Conservation (phyloP, 2,113 vertebrate genomes). For the Dasypus novemcinctus region DNA sequence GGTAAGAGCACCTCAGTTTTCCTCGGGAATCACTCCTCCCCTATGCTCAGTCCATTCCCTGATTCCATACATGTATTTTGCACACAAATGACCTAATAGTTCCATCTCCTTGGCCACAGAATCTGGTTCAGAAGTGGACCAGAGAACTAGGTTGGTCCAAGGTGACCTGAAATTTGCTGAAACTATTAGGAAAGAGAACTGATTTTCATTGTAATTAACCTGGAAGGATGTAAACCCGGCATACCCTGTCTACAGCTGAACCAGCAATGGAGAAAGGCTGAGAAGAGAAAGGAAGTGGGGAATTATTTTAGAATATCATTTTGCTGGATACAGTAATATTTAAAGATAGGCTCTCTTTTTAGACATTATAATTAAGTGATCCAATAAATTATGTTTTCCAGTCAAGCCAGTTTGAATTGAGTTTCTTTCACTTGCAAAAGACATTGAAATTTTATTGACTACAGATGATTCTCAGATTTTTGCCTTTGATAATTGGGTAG, state of each 20-base stretch:
- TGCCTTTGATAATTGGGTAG: not conserved
- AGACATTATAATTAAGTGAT: not conserved
- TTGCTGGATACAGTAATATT: not conserved
- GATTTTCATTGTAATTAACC: not conserved
- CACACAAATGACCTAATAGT: not conserved
- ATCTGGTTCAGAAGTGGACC: not conserved
- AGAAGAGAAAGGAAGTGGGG: not conserved
- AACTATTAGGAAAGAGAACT: not conserved
- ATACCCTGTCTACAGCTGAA: not conserved
- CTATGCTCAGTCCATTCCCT: not conserved
- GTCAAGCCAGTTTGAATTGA: not conserved
- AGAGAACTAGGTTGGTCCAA: not conserved
- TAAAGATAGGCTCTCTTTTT: not conserved
- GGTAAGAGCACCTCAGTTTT: not conserved
- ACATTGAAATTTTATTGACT: conserved; percentile 16
- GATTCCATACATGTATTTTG: not conserved
- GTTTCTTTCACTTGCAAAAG: not conserved
- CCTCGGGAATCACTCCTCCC: not conserved
- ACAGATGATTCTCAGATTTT: not conserved
- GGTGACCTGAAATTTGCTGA: not conserved
- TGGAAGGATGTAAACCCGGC: not conserved
- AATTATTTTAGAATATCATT: not conserved
- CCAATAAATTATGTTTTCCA: not conserved
- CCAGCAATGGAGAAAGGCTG: not conserved
- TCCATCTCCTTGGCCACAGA: not conserved